phyloP scores from a whole-genome alignment of 2,113 vertebrate genomes.

The Zosterops japonicus region DNA sequence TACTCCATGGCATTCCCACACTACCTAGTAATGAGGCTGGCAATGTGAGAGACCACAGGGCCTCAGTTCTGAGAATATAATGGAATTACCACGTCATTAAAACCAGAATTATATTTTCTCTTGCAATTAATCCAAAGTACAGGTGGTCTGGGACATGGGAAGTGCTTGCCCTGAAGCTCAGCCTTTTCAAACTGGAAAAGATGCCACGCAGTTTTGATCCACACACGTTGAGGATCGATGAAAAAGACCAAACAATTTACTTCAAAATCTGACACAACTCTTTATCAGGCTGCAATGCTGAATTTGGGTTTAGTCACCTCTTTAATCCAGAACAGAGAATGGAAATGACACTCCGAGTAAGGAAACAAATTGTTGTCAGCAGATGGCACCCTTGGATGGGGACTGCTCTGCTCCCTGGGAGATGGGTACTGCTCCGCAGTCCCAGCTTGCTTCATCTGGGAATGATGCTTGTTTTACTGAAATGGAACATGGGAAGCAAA shows the following conservation, averaged over 20 bases:
- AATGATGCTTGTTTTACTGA: neutral
- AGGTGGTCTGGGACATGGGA: neutral
- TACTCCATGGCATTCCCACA: neutral
- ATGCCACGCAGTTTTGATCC: neutral
- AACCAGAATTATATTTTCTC: neutral
- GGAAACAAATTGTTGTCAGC: neutral
- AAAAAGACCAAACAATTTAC: neutral
- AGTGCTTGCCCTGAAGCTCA: neutral
- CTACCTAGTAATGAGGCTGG: neutral
- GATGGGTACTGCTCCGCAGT: neutral
- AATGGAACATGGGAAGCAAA: neutral
- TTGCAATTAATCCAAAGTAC: neutral
- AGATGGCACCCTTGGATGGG: constrained; percentile 1
- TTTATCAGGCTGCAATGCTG: neutral
- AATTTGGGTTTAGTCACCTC: rapidly evolving
- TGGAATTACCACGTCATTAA: neutral
- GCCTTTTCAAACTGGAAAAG: neutral
- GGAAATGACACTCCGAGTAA: rapidly evolving
- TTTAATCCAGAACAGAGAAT: neutral
- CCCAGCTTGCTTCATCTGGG: rapidly evolving
- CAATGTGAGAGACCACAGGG: neutral
- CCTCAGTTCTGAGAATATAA: neutral
- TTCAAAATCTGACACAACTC: neutral
- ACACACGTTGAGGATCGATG: neutral
- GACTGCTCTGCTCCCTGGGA: too few species aligned